Conservation (phyloP, 2,888 invertebrate species). For the Brachycybe producta region DNA sequence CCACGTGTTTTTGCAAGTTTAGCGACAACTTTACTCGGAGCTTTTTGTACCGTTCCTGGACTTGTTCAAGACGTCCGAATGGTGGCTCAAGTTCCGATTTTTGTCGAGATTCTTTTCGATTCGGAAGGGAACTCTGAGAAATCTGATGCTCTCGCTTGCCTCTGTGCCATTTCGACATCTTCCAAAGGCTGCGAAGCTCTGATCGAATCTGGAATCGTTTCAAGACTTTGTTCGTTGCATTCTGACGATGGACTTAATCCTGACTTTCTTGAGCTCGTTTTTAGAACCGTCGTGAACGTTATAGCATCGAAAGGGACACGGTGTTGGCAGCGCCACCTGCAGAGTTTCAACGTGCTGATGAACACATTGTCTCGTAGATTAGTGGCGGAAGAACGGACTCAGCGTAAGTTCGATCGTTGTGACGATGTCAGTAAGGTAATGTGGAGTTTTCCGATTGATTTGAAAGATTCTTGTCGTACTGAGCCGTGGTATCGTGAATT, state of each 20-base stretch:
- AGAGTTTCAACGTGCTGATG: constrained; percentile 16
- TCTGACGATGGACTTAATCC: constrained; percentile 77
- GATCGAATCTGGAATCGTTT: constrained; percentile 60
- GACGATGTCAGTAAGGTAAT: constrained; percentile 60
- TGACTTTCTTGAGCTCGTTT: constrained; percentile 38
- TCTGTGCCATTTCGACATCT: constrained; percentile 39
- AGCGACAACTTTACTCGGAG: constrained; percentile 71
- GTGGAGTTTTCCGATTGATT: constrained; percentile 27
- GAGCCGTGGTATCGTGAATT: constrained; percentile 68
- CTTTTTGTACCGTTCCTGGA: constrained; percentile 45
- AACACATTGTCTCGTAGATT: background rate
- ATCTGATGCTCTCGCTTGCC: constrained; percentile 40
- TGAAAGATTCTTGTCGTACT: constrained; percentile 41
- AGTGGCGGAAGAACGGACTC: constrained; percentile 76
- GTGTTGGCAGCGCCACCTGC: constrained; percentile 10
- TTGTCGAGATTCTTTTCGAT: constrained; percentile 16
- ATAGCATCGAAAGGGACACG: constrained; percentile 6
- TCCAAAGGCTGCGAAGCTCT: constrained; percentile 67
- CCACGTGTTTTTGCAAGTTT: constrained; percentile 81
- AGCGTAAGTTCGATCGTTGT: constrained; percentile 78
- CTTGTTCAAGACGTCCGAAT: constrained; percentile 22
- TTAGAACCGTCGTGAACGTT: constrained; percentile 1
- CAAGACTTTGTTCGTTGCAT: constrained; percentile 51
- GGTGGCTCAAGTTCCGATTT: constrained; percentile 17
- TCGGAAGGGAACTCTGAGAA: constrained; percentile 11